Conservation (phyloP, 2,888 invertebrate genomes). For the Trichogramma dendrolimi region DNA sequence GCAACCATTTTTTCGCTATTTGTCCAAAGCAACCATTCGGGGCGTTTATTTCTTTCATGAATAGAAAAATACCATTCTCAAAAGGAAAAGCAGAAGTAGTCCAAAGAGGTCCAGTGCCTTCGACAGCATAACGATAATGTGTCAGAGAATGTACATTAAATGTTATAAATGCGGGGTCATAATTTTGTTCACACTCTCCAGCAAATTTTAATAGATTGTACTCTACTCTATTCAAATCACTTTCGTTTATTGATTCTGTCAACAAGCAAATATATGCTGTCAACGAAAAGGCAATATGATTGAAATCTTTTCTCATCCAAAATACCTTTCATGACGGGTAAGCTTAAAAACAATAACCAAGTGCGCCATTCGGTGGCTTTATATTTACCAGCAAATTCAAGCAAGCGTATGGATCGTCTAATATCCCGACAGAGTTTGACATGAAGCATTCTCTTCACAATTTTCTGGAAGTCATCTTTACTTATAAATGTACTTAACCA, state of each 20-base stretch:
- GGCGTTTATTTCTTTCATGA: conserved; percentile 1
- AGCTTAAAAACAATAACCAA: conserved; percentile 16
- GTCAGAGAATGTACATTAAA: conserved; percentile 15
- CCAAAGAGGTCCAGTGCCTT: conserved; percentile 13
- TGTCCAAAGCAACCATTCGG: neutral
- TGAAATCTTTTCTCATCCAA: neutral
- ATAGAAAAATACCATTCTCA: conserved; percentile 11
- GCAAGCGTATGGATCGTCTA: neutral
- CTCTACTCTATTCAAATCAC: neutral
- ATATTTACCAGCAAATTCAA: conserved; percentile 7
- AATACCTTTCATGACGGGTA: conserved; percentile 19
- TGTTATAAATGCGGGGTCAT: conserved; percentile 11
- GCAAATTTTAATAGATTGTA: conserved; percentile 14
- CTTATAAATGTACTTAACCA: conserved; percentile 1
- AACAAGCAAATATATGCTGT: no score
- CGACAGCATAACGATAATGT: conserved; percentile 3
- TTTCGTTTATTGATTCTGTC: no score
- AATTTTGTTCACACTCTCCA: conserved; percentile 5
- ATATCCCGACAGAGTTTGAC: conserved; percentile 1
- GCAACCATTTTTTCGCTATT: conserved; percentile 4
- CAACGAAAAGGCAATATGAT: no score
- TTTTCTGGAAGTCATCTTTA: neutral
- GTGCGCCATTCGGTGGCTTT: conserved; percentile 25
- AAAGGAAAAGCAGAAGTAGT: conserved; percentile 6
- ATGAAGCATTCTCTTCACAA: neutral